Conservation (phyloP, 2,888 invertebrate species). For the Trissolcus brochymenae region DNA sequence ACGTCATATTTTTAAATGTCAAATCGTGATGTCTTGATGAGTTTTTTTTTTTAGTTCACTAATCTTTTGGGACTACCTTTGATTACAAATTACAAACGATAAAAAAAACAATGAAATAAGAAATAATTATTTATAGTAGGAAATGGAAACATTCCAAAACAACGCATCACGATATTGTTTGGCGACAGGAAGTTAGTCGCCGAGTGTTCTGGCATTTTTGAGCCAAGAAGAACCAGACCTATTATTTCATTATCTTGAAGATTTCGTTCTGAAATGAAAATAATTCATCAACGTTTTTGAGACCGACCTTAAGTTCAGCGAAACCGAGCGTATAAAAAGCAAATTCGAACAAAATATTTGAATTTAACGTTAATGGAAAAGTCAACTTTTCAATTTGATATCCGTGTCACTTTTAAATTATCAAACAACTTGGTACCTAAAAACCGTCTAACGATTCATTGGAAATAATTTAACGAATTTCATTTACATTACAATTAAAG, state of each 20-base stretch:
- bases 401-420: too few species aligned
- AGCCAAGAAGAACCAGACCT: conserved; percentile 27
- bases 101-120: conserved; percentile 3
- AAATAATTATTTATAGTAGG: background rate
- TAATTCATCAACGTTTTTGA: conserved; percentile 31
- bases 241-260: conserved; percentile 36
- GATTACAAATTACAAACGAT: conserved; percentile 5
- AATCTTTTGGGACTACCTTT: too few species aligned
- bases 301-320: conserved; percentile 6
- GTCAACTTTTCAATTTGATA: background rate
- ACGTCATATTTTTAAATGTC: too few species aligned
- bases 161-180: conserved; percentile 24
- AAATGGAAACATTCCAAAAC: conserved; percentile 15
- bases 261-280: conserved; percentile 33
- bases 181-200: conserved; percentile 45
- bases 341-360: conserved; percentile 4
- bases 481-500: too few species aligned
- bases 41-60: too few species aligned
- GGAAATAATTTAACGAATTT: too few species aligned
- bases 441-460: too few species aligned
- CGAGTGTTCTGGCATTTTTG: conserved; percentile 23
- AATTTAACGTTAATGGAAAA: conserved; percentile 19
- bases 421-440: too few species aligned
- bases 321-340: conserved; percentile 3
- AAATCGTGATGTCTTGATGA: too few species aligned